Base-by-base conservation (phyloP, 2,888 invertebrate genomes). In the Ctenicera cuprea region DNA sequence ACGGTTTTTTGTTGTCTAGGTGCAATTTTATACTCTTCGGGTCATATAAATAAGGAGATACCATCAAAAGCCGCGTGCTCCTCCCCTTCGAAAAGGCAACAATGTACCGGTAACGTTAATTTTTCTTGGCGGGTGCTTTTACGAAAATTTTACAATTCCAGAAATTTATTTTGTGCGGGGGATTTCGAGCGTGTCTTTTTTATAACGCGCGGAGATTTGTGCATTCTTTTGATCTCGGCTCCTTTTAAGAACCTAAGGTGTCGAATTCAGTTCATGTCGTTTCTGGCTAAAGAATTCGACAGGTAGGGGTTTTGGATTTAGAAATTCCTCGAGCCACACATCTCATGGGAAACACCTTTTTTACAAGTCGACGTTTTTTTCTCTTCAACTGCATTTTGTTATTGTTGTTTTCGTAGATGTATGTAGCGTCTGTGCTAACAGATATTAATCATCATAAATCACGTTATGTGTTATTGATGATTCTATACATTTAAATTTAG, bases 31-130 rank as follows among this genome's bases (percentile, higher is more conserved):
- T 74, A 63, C 65, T 73, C 73, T 52, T 67, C 64, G 30, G 68
- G 68, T 69, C 73, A 54, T 74, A 74, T 69, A 74, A 74, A 74
- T 74, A 74, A 74, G 57, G 26, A 63, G 70, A 74, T 74, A 62
- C 41, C 69, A 65, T 70, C 67, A 57, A 71, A 62, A 9, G 12
- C 20, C 26, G 5, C 12, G 30, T 33, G 26, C 52, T 41, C 64
- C 64, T 18, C 54, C 67, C 54, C 45, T 33, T 9, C 38, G 52
- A 41, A 16, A n/a, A 48, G 65, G 65, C 33, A 62, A 69, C 50
- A 61, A 67, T 68, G 43, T 57, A 63, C 54, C 48, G 52, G 70
- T 70, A 52, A 63, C 54, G 65, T 54, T 70, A 63, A 54, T 65
- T 66, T 65, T 48, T 59, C 37, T 41, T 67, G 54, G 57, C 61